These are phyloP conservation scores for Quadroppia sp. DNA, from an alignment of 2,888 invertebrate species.

Conservation along the genomic window DNA sequence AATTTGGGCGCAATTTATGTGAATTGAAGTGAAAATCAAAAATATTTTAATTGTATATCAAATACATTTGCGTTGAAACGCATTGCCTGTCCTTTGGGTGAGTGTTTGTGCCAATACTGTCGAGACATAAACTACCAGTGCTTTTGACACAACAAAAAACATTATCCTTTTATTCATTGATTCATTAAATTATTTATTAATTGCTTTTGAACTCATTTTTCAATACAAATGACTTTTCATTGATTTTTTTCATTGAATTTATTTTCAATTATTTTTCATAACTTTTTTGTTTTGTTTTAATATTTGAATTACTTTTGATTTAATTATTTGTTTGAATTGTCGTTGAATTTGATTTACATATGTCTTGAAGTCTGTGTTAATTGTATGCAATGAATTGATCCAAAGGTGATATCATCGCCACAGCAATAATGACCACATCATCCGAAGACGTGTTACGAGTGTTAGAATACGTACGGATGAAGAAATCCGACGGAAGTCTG, in stretches of 20 bases:
- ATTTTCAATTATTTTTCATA: not conserved
- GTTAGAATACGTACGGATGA: slow-evolving; percentile 84
- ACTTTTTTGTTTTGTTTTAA: not conserved
- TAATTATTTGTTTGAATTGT: not conserved
- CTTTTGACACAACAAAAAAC: not conserved
- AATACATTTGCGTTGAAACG: not conserved
- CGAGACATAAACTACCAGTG: not conserved
- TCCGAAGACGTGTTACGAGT: slow-evolving; percentile 93
- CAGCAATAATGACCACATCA: slow-evolving; percentile 58
- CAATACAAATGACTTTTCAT: not conserved
- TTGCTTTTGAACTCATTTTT: not conserved
- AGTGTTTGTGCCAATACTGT: not conserved
- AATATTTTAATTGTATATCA: not conserved
- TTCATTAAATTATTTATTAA: not conserved
- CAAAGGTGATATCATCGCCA: not conserved
- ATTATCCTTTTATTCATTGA: not conserved
- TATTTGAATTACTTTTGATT: not conserved
- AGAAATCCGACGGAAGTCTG: slow-evolving; percentile 91
- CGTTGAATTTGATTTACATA: not conserved
- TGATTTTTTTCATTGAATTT: not conserved
- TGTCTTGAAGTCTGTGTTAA: not conserved
- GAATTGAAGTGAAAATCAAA: not conserved
- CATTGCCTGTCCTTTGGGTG: not conserved
- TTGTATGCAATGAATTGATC: not conserved
- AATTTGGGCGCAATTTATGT: not conserved